Evolutionary conservation across 2,797 vertebrate species (phyloP), one percentile per base, ranked within the genome.

Genomic region (Alcedo atthis): DNA sequence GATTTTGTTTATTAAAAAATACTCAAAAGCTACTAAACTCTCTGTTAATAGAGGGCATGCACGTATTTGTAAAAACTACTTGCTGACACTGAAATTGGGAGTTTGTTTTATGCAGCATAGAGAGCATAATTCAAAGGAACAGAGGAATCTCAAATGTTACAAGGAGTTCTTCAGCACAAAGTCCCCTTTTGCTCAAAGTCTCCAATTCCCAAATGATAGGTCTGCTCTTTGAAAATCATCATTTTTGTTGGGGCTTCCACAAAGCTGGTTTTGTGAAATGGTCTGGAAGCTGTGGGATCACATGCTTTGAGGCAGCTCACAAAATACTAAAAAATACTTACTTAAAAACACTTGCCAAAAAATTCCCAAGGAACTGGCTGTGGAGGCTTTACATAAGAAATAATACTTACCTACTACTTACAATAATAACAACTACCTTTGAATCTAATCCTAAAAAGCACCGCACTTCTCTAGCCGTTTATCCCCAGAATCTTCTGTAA

Each of bases 1-100:
- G 25, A 57, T 84, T 86, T 81, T 87, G 26, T 87, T 95, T 81
- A 77, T 67, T 74, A 54, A 89, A 80, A 92, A 86, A 43, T 63
- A 53, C 30, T 87, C 35, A 35, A 87, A 71, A 91, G 32, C 26
- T 62, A 66, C 73, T 79, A 85, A 68, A 22, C 11, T 49, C 51
- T n/a, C 37, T 70, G 20, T 40, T 88, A 74, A 63, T 24, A 12
- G 49, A 89, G 10, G 28, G 8, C 40, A 37, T 88, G 17, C 18
- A 61, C 17, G 6, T 77, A 70, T 81, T 79, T 88, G 22, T 77
- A 62, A 76, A 79, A 53, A 17, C 17, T 37, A 22, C 21, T 35
- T 35, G 10, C 37, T 57, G n/a, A 63, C 61, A 49, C 12, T 48
- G 59, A 88, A 87, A 79, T 37, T 42, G 19, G 24, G 45, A 57